Evolutionary conservation across 2,888 invertebrate genomes (phyloP).

Genomic region (Melinaea menophilus): DNA sequence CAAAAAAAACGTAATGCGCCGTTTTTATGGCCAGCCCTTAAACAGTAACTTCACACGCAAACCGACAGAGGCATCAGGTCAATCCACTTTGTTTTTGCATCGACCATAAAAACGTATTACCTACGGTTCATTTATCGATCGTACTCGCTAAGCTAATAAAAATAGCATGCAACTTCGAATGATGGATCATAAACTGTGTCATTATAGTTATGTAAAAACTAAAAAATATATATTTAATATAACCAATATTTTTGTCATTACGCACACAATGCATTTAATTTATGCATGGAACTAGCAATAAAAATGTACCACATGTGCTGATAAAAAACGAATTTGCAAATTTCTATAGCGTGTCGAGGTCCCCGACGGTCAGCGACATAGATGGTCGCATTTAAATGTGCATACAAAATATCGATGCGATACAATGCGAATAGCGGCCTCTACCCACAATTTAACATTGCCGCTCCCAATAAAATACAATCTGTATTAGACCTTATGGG

Average conservation of each 20-base stretch:
- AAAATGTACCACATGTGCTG: slow-evolving; percentile 38
- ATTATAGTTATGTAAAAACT: background rate
- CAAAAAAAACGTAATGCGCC: background rate
- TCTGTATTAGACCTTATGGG: slow-evolving; percentile 37
- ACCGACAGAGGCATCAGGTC: slow-evolving; percentile 61
- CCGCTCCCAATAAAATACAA: slow-evolving; percentile 34
- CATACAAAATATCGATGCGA: slow-evolving; percentile 72
- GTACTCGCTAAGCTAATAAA: slow-evolving; percentile 35
- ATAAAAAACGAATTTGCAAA: slow-evolving; percentile 47
- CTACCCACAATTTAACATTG: slow-evolving; percentile 32
- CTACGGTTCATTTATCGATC: slow-evolving; percentile 69
- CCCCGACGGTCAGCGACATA: slow-evolving; percentile 53
- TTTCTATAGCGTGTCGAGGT: slow-evolving; percentile 53
- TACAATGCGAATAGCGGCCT: slow-evolving; percentile 65
- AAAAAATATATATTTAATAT: background rate
- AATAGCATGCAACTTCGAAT: slow-evolving; percentile 52
- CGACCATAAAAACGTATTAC: slow-evolving; percentile 71
- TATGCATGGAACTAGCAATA: slow-evolving; percentile 23
- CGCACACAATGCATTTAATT: slow-evolving; percentile 35
- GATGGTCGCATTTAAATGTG: slow-evolving; percentile 75
- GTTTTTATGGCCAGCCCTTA: slow-evolving; percentile 27
- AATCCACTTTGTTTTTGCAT: slow-evolving; percentile 75
- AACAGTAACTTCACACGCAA: slow-evolving; percentile 57
- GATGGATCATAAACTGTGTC: background rate
- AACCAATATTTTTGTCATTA: background rate